phyloP scores from a whole-genome alignment of 1,140 invertebrate species.

The Whitmania pigra region DNA sequence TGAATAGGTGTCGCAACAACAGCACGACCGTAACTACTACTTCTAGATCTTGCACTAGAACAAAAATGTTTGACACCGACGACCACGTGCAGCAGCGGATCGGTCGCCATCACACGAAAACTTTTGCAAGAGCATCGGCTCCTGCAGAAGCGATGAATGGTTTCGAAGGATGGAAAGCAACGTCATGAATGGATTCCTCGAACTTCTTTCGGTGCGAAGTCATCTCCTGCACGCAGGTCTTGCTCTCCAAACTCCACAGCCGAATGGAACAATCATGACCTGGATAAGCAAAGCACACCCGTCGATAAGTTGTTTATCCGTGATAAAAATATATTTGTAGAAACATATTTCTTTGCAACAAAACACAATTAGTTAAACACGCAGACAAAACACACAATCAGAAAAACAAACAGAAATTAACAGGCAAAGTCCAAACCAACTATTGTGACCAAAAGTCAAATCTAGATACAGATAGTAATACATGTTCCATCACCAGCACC shows the following conservation, averaged over 20 bases:
- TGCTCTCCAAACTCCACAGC: conserved; percentile 97
- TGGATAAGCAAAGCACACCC: conserved; percentile 35
- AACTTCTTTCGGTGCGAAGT: conserved; percentile 98
- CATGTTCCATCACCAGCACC: too few relatives aligned
- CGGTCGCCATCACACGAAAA: conserved; percentile 51
- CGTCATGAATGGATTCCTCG: conserved; percentile 96
- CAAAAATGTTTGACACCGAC: not conserved
- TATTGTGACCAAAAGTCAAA: too few relatives aligned
- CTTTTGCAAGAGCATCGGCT: conserved; percentile 94
- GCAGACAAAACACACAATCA: too few relatives aligned
- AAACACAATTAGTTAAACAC: too few relatives aligned
- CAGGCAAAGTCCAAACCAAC: too few relatives aligned
- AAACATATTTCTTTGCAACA: too few relatives aligned
- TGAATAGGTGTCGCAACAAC: not conserved
- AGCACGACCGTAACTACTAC: not conserved
- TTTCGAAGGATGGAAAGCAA: conserved; percentile 95
- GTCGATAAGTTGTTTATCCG: too few relatives aligned
- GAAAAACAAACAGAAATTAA: too few relatives aligned
- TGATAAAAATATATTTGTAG: too few relatives aligned
- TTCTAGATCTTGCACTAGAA: conserved; percentile 1
- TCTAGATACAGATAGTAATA: too few relatives aligned
- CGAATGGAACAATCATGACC: conserved; percentile 97
- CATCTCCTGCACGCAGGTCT: conserved; percentile 97
- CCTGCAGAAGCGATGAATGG: conserved; percentile 96
- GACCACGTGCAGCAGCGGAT: too few relatives aligned